These are phyloP conservation scores for Alitta virens DNA, from an alignment of 2,888 invertebrate genomes.

Conservation along the genomic window DNA sequence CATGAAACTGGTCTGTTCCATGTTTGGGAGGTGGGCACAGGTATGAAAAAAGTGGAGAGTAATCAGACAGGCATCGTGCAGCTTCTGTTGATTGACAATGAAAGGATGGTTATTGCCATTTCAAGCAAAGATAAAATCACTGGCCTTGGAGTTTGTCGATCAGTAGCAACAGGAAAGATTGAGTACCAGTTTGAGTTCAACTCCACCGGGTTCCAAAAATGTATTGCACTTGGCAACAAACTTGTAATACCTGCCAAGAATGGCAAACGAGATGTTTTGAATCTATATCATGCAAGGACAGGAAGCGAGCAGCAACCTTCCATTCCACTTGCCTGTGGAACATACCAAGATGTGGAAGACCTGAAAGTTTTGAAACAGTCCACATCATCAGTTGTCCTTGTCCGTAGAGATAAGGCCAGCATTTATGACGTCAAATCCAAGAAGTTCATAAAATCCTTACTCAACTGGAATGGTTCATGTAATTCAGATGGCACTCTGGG, in stretches of 20 bases:
- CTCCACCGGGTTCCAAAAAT: not conserved
- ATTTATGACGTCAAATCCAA: not conserved
- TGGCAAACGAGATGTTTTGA: not conserved
- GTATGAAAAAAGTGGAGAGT: not conserved
- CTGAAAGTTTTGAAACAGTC: not conserved
- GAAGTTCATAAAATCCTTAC: not conserved
- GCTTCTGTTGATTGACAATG: not conserved
- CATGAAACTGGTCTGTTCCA: not conserved
- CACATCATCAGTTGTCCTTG: not conserved
- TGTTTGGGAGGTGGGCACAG: not conserved
- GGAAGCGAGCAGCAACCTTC: not conserved
- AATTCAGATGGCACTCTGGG: not conserved
- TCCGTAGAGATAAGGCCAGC: not conserved
- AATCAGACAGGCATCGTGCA: not conserved
- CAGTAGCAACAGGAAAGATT: not conserved
- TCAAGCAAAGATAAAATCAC: not conserved
- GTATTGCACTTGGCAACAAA: not conserved
- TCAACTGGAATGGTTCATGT: not conserved
- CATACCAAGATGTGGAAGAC: not conserved
- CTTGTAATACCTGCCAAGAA: not conserved
- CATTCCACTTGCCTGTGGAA: not conserved
- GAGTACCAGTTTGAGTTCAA: not conserved
- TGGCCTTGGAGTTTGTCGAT: not conserved
- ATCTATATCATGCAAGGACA: not conserved
- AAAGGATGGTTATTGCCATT: not conserved